Base-by-base conservation (phyloP, 2,888 invertebrate species). In the Troides helena region DNA sequence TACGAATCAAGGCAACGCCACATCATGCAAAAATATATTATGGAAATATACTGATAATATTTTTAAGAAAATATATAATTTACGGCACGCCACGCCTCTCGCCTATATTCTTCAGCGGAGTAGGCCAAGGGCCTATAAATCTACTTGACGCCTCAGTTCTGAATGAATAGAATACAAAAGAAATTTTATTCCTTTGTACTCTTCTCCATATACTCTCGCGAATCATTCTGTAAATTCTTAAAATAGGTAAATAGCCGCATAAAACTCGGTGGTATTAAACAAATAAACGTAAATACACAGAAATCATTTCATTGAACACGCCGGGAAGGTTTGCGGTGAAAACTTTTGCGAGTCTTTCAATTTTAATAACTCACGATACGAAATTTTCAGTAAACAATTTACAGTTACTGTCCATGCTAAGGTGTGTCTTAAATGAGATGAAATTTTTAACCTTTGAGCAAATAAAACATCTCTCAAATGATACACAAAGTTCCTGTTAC, bases 51-150 rank as follows among this genome's bases (percentile, higher is more conserved):
- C 39, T 14, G n/a, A 64, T 36, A 62, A 46, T 43, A 43, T n/a
- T 21, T 46, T 46, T 21, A 58, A 21, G 23, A 58, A 58, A n/a
- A 58, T 21, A 58, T 64, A 39, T 39, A 39, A 39, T 6, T 39
- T 10, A 39, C 39, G 39, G 39, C 39, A 56, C 17, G 39, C 36
- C 56, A 23, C 36, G 21, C 57, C 57, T 36, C 43, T 53, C 25
- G 39, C 39, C 56, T 53, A 58, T 65, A 65, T 43, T 65, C 65
- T 65, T 65, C 21, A n/a, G 58, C 65, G 57, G 57, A 65, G 65
- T 65, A 57, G 65, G 65, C 65, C 65, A 65, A 65, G 65, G 65
- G 65, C 43, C 57, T 58, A 65, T 65, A 65, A 65, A 65, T 65
- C 65, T 53, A 65, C 65, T 65, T 58, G 57, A 57, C 65, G 65